These are phyloP conservation scores for Aythya baeri DNA, from an alignment of 2,113 vertebrate genomes.

Conservation along the genomic window DNA sequence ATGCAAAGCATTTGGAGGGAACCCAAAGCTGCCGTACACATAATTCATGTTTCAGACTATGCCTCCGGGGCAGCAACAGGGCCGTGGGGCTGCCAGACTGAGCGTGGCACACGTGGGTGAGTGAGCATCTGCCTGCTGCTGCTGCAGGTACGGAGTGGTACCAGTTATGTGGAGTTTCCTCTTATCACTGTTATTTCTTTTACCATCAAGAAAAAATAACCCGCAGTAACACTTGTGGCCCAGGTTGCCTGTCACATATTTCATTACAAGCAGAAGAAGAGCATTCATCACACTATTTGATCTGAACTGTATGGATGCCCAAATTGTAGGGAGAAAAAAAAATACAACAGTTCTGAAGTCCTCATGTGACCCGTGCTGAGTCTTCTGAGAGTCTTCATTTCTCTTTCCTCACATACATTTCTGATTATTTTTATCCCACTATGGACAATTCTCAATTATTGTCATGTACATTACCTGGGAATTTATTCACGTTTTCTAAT, in stretches of 20 bases:
- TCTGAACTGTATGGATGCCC: background rate
- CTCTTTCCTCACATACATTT: background rate
- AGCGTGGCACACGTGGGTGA: accelerated
- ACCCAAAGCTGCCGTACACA: background rate
- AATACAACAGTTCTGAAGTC: accelerated
- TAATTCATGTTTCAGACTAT: background rate
- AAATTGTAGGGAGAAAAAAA: background rate
- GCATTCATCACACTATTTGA: background rate
- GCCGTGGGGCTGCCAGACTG: background rate
- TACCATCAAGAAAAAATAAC: background rate
- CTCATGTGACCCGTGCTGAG: background rate
- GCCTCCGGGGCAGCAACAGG: background rate
- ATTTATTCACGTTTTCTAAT: constrained; percentile 83
- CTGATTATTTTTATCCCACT: background rate
- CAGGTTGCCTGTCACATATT: background rate
- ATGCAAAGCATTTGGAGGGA: background rate
- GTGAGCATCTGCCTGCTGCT: background rate
- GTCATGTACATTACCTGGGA: constrained; percentile 81
- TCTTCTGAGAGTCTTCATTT: background rate
- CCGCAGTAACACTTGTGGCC: background rate
- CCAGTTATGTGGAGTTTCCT: background rate
- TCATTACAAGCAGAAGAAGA: background rate
- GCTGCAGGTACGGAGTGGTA: accelerated
- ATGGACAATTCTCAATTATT: background rate
- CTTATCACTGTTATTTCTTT: background rate